Evolutionary conservation across 37 sponge, comb jelly and placozoan species (phyloP), one percentile per base, ranked within the genome.

Genomic region (Diacarnus erythraeanus): DNA sequence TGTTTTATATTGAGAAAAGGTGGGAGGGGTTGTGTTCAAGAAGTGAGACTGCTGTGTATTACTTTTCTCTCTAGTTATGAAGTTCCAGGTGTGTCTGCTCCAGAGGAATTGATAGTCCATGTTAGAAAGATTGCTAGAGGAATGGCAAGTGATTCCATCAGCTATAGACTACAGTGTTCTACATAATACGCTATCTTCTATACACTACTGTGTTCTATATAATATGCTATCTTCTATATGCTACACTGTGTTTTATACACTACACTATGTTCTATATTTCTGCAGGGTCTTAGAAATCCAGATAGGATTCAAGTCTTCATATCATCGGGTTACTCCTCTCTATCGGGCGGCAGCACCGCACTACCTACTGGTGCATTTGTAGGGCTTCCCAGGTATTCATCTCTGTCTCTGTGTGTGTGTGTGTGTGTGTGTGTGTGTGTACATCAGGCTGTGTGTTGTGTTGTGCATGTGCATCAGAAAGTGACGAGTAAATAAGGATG

Each of bases 371-470:
- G 91, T 18, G 91, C 86, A 12, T 77, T 66, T 29, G 36, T 90
- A 63, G 91, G 91, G 15, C 78, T 90, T 26, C 85, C 91, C 44
- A 85, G 85, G 90, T 89, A 54, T 8, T 44, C 22, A 51, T 63
- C 30, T 63, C 17, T 30, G n/a, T n/a, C n/a, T n/a, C n/a, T n/a
- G n/a, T n/a, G n/a, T n/a, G n/a, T n/a, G n/a, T n/a, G n/a, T n/a
- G n/a, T n/a, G 29, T 27, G 65, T 25, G n/a, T 64, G 65, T 25
- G 30, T 9, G 30, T 64, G 65, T 64, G 65, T 64, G 56, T 54
- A 64, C 27, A 64, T 64, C n/a, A 64, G 15, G 8, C 25, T 27
- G n/a, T 20, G 9, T 23, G 17, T 54, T 10, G 10, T 10, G 10
- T 54, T 59, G 60, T 59, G 60, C 26, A 27, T 59, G 60, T 59